Conservation (phyloP, 2,113 vertebrate genomes). For the Acanthisitta chloris region DNA sequence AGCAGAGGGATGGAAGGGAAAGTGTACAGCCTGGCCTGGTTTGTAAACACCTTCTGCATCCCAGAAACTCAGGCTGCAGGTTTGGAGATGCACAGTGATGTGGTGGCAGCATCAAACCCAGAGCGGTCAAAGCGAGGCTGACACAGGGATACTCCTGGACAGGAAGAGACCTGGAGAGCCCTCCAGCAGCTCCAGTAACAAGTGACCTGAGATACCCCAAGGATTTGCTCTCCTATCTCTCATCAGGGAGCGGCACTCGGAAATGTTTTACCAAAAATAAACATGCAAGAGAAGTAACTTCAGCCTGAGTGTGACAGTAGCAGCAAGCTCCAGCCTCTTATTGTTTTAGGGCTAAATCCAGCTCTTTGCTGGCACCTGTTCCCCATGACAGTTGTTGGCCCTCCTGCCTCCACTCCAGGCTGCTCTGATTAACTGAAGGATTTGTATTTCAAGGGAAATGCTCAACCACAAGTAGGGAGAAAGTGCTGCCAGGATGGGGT, state of each 20-base stretch:
- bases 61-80: background rate
- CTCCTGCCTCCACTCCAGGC: background rate
- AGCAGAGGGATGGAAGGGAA: background rate
- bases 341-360: constrained; percentile 23
- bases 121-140: background rate
- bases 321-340: background rate
- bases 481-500: background rate
- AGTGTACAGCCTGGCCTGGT: background rate
- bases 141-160: background rate
- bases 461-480: background rate
- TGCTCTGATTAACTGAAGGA: background rate
- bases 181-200: background rate
- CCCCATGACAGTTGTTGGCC: background rate
- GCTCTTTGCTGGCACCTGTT: background rate
- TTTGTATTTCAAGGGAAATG: background rate
- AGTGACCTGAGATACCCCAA: background rate
- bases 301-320: background rate
- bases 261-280: constrained; percentile 27
- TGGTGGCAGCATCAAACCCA: background rate
- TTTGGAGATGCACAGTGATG: accelerated
- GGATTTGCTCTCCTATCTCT: background rate
- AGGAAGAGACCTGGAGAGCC: background rate
- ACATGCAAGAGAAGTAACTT: background rate
- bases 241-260: constrained; percentile 14
- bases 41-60: background rate